These are phyloP conservation scores for Lottia scabra DNA, from an alignment of 2,888 invertebrate genomes.

Conservation along the genomic window DNA sequence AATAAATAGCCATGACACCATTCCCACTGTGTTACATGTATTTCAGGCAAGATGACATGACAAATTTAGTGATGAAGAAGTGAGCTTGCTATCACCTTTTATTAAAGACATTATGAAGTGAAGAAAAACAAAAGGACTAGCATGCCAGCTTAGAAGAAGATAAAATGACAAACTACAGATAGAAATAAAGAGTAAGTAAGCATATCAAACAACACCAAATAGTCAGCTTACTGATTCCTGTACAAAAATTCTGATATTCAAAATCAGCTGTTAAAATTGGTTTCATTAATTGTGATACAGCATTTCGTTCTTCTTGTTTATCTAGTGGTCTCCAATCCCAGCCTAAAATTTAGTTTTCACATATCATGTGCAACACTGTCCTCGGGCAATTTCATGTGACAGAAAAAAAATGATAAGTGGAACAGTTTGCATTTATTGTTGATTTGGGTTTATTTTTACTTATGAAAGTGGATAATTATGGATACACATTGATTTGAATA, in stretches of 20 bases:
- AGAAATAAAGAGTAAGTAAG: conserved; percentile 9
- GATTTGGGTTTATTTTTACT: no score
- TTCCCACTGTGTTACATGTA: no score
- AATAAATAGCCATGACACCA: no score
- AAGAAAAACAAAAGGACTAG: neutral
- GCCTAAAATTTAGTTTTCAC: conserved; percentile 40
- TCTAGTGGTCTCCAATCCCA: conserved; percentile 60
- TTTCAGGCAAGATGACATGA: no score
- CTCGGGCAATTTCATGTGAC: no score
- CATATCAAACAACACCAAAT: conserved; percentile 9
- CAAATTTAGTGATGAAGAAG: no score
- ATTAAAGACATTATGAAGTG: neutral
- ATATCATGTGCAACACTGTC: no score
- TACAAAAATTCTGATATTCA: conserved; percentile 59
- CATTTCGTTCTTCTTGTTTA: conserved; percentile 36
- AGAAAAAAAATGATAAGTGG: no score
- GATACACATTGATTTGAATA: no score
- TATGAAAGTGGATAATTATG: no score
- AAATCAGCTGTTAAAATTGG: conserved; percentile 55
- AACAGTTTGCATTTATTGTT: no score
- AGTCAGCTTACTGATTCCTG: conserved; percentile 59
- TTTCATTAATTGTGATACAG: conserved; percentile 55
- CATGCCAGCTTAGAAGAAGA: neutral
- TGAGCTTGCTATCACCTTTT: neutral
- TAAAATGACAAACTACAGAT: neutral